Evolutionary conservation across 2,888 invertebrate genomes (phyloP).

Genomic region (Cheilosia variabilis): DNA sequence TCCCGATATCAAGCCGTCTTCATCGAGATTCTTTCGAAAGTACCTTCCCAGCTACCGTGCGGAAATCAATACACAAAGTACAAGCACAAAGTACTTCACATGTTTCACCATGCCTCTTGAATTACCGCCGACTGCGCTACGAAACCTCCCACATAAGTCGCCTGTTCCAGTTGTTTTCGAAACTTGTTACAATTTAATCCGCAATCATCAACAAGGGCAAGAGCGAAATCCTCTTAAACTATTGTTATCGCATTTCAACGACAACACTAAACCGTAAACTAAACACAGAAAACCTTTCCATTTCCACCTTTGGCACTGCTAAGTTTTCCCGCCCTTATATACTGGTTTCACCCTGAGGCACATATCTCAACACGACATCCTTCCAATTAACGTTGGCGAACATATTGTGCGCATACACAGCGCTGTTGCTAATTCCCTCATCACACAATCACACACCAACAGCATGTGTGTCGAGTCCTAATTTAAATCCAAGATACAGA

Average conservation of each 20-base stretch:
- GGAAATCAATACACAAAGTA: background rate
- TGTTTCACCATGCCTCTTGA: background rate
- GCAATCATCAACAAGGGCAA: slow-evolving; percentile 47
- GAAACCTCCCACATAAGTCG: slow-evolving; percentile 4
- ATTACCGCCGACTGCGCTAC: background rate
- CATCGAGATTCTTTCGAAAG: no score
- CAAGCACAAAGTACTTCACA: background rate
- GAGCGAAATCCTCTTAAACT: slow-evolving; percentile 61
- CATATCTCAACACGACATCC: slow-evolving; percentile 2
- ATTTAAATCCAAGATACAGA: slow-evolving; percentile 37
- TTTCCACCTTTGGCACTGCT: slow-evolving; percentile 62
- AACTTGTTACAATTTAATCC: slow-evolving; percentile 60
- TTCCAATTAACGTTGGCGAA: slow-evolving; percentile 60
- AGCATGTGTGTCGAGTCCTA: slow-evolving; percentile 38
- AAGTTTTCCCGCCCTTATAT: slow-evolving; percentile 48
- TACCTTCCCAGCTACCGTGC: no score
- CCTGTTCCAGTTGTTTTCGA: background rate
- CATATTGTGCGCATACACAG: slow-evolving; percentile 39
- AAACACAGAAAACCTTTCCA: slow-evolving; percentile 46
- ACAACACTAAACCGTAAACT: slow-evolving; percentile 47
- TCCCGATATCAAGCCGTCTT: no score
- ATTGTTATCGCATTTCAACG: slow-evolving; percentile 57
- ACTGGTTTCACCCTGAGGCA: background rate
- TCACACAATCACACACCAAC: slow-evolving; percentile 34
- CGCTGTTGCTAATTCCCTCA: slow-evolving; percentile 46